Conservation (phyloP, 2,797 vertebrate species). For the Schizopygopsis pylzovi region DNA sequence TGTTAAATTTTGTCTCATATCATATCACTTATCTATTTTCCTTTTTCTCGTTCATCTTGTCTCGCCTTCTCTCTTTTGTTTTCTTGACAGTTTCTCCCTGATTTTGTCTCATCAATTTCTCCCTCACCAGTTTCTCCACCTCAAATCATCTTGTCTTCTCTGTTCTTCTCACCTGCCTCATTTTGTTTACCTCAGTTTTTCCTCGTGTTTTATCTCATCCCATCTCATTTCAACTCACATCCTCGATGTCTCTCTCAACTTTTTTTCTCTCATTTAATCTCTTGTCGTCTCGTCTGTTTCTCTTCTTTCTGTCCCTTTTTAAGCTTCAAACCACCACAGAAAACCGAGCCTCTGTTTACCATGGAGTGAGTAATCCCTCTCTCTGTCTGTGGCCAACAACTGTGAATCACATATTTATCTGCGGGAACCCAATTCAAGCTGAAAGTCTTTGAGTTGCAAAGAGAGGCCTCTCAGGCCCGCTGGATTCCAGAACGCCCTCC, state of each 20-base stretch:
- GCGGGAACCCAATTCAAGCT: conserved; percentile 22
- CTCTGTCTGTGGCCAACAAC: conserved; percentile 20
- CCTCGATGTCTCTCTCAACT: neutral
- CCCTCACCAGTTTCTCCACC: neutral
- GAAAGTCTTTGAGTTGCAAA: neutral
- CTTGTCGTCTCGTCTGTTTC: neutral
- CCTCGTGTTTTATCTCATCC: neutral
- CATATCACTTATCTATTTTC: neutral
- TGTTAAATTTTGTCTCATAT: too few relatives aligned
- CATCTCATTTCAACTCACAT: neutral
- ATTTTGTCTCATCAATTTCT: neutral
- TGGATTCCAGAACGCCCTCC: conserved; percentile 4
- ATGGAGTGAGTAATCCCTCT: conserved; percentile 67
- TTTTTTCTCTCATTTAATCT: neutral
- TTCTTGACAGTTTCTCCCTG: neutral
- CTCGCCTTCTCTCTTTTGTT: neutral
- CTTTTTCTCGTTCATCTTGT: neutral
- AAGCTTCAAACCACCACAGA: conserved; percentile 20
- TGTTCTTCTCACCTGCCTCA: neutral
- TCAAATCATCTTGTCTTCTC: neutral
- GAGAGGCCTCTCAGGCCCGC: neutral
- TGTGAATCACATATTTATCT: conserved; percentile 34
- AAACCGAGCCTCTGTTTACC: conserved; percentile 52
- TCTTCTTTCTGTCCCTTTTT: neutral
- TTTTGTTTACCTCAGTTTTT: neutral